phyloP scores from a whole-genome alignment of 2,113 vertebrate species.

The Syngnathus scovelli region DNA sequence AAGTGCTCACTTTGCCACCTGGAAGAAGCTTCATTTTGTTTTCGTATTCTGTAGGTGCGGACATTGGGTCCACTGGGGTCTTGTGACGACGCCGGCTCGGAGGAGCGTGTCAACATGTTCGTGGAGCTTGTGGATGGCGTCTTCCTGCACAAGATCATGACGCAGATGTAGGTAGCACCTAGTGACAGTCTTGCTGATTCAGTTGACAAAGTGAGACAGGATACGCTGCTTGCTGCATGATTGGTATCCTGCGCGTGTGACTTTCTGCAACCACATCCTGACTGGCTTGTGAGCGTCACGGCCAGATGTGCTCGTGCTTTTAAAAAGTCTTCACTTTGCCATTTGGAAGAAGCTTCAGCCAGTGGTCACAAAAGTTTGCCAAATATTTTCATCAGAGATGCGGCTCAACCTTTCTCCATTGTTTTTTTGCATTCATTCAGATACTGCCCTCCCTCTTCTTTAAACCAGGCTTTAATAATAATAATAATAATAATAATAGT shows the following conservation, averaged over 20 bases:
- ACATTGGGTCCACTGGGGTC: constrained; percentile 57
- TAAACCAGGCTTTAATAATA: no score
- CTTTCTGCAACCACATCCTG: constrained; percentile 58
- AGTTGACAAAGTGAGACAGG: neutral
- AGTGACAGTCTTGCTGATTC: neutral
- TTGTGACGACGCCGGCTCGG: constrained; percentile 26
- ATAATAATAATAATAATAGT: no score
- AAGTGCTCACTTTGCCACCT: no score
- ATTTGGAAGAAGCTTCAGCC: neutral
- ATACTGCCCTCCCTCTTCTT: no score
- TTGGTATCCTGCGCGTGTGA: constrained; percentile 34
- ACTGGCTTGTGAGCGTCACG: constrained; percentile 19
- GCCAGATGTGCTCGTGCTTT: constrained; percentile 43
- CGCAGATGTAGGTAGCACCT: constrained; percentile 55
- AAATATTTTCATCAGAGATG: no score
- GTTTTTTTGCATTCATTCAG: no score
- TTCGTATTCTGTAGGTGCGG: constrained; percentile 37
- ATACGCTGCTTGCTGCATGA: neutral
- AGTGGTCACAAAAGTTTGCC: neutral
- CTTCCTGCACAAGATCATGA: constrained; percentile 70
- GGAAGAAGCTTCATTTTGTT: neutral
- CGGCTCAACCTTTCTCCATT: no score
- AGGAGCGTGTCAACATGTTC: constrained; percentile 58
- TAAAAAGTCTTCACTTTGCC: neutral
- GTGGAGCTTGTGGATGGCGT: constrained; percentile 66